Evolutionary conservation across 35 echinoderm and acorn worm species (phyloP).

Genomic region (Strongylocentrotus purpuratus): DNA sequence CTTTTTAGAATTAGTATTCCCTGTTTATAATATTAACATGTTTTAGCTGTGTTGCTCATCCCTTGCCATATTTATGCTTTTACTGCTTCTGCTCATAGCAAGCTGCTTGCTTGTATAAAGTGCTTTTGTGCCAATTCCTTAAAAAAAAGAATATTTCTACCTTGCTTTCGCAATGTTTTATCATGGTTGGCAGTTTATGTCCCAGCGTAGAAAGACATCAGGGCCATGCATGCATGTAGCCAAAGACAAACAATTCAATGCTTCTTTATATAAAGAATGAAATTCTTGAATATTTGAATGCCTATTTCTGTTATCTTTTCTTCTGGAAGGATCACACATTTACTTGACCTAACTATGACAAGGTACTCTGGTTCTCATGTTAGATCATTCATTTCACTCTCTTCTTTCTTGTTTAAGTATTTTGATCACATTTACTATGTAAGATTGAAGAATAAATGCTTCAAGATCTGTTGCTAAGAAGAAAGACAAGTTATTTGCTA

Average conservation of each 20-base stretch:
- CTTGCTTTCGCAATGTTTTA: not conserved
- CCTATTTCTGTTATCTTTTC: not conserved
- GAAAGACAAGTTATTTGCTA: not conserved
- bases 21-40: not conserved
- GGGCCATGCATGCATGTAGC: not conserved
- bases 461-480: not conserved
- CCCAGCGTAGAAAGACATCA: not conserved
- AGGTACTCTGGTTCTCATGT: not conserved
- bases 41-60: not conserved
- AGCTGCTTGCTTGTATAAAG: conserved; percentile 1
- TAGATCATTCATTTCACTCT: conserved; percentile 4
- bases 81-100: not conserved
- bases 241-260: not conserved
- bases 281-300: not conserved
- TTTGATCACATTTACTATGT: not conserved
- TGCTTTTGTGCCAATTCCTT: not conserved
- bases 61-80: not conserved
- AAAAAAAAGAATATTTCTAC: not conserved
- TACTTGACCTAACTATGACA: not conserved
- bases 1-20: not conserved
- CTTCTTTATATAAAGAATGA: not conserved
- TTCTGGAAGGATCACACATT: not conserved
- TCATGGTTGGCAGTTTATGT: not conserved
- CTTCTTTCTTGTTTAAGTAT: not conserved
- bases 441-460: not conserved